phyloP scores from a whole-genome alignment of 2,888 invertebrate genomes.

The Clusia tigrina region DNA sequence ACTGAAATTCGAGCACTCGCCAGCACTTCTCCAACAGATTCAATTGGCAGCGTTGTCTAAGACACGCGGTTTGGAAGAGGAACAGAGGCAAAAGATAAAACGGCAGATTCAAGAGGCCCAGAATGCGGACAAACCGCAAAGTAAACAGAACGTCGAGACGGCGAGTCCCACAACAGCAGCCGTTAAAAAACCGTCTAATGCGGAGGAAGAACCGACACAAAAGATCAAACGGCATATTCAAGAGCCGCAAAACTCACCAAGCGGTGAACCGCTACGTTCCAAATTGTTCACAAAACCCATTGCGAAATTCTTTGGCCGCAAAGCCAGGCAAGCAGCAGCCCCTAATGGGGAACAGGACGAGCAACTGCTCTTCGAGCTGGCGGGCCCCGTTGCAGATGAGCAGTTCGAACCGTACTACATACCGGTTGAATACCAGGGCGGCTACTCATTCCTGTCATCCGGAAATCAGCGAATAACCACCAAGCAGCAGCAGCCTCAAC shows the following conservation, averaged over 20 bases:
- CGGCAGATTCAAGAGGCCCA: slow-evolving; percentile 50
- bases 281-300: too few species aligned
- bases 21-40: slow-evolving; percentile 50
- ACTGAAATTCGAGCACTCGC: slow-evolving; percentile 47
- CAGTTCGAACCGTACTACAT: slow-evolving; percentile 26
- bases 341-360: too few species aligned
- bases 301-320: too few species aligned
- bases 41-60: slow-evolving; percentile 45
- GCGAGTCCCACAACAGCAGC: too few species aligned
- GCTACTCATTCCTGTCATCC: too few species aligned
- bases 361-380: slow-evolving; percentile 12
- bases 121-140: slow-evolving; percentile 28
- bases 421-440: slow-evolving; percentile 29
- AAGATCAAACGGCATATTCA: too few species aligned
- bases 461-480: slow-evolving; percentile 25
- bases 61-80: slow-evolving; percentile 45
- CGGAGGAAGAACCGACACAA: too few species aligned
- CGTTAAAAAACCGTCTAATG: too few species aligned
- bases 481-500: slow-evolving; percentile 16
- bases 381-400: too few species aligned
- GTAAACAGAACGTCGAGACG: slow-evolving; percentile 15
- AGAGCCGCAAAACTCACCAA: too few species aligned
- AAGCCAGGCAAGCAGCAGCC: too few species aligned
- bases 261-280: too few species aligned
- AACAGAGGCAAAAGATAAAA: slow-evolving; percentile 49